Percentiles rank a stretch among this genome's conserved stretches.
These are phyloP conservation scores for Nannobrachium achirus DNA, from an alignment of 2,113 vertebrate species.

Conservation along the genomic window DNA sequence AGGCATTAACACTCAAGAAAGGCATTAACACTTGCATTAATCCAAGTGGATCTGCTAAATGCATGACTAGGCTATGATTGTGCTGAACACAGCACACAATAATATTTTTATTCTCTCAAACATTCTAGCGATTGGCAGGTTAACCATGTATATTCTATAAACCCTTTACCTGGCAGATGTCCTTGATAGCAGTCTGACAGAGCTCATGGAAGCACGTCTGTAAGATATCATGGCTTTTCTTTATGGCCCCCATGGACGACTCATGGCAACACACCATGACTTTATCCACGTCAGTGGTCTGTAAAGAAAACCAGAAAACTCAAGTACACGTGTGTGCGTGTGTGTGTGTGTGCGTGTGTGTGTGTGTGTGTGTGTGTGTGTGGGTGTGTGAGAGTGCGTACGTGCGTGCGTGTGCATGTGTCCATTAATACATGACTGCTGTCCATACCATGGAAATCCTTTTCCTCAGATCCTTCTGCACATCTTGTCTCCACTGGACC, in stretches of 20 bases:
- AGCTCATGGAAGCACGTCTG: conserved; percentile 62
- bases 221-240: conserved; percentile 29
- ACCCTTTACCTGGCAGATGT: conserved; percentile 70
- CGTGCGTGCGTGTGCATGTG: not conserved
- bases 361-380: too few relatives aligned
- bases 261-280: conserved; percentile 60
- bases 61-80: too few relatives aligned
- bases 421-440: too few relatives aligned
- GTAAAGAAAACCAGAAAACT: conserved; percentile 7
- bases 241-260: not conserved
- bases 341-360: not conserved
- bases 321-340: not conserved
- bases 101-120: too few relatives aligned
- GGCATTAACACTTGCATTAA: too few relatives aligned
- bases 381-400: not conserved
- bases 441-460: conserved; percentile 68
- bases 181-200: conserved; percentile 55
- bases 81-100: too few relatives aligned
- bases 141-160: not conserved
- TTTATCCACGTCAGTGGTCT: conserved; percentile 53
- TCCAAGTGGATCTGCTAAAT: too few relatives aligned
- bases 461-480: conserved; percentile 62
- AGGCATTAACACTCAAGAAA: too few relatives aligned
- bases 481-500: conserved; percentile 46
- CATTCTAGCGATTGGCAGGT: too few relatives aligned